Evolutionary conservation across 2,797 vertebrate genomes (phyloP), one percentile per base, ranked within the genome.

Genomic region (Taeniopygia guttata): DNA sequence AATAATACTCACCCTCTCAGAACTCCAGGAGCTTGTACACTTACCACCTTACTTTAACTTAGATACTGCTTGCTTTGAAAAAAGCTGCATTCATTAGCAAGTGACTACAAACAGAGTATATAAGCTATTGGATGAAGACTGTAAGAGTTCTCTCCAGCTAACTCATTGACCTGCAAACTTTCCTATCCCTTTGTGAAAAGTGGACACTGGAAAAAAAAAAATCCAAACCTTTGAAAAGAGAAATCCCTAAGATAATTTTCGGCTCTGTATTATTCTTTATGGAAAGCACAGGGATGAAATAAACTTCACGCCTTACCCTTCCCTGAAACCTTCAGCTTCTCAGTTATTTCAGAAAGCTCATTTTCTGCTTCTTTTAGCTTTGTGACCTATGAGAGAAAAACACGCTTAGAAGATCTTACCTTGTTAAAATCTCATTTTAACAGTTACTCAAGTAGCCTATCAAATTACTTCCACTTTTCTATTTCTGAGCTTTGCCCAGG

Each of bases 281-380:
- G 46, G 60, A 89, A 60, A 67, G 34, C 20, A 52, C 5, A 74
- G 11, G 0, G 6, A 76, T 67, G 25, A 91, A 81, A 87, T 32
- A 59, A 77, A 38, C 34, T 64, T 91, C 21, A 40, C 5, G 6
- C 13, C 97, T 98, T 97, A 99, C 99, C 98, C 98, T 97, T 98
- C 23, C 95, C 98, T 51, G 98, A 98, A 68, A 97, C 89, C 76
- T 95, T 98, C 67, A 99, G 98, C 87, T 98, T 99, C 70, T 98
- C 98, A 84, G 99, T 98, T 51, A 99, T 98, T 49, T 98, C 98
- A 67, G 97, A 95, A 77, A 99, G 97, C 82, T 99, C 99, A 84
- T 96, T 98, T 97, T 99, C 99, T 96, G 99, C 98, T 89, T 97
- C 97, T 12, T 98, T 98, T 93, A 99, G 97, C 95, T 99, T 99